Base-by-base conservation (phyloP, 1,140 invertebrate genomes). In the Idris sp. region DNA sequence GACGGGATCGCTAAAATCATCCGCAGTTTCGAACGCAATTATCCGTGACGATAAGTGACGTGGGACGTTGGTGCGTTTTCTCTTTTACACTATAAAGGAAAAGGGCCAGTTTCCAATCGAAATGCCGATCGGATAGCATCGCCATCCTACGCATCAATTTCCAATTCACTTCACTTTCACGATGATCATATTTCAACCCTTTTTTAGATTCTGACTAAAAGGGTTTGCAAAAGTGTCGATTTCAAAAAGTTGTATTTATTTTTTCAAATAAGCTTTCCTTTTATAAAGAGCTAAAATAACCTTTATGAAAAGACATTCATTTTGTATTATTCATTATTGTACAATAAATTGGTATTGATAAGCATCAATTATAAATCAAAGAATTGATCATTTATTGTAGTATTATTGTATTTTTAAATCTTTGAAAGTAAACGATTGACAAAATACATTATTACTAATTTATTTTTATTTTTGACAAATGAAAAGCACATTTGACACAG, bases 1-100 rank as follows among this genome's bases (percentile, higher is more conserved):
- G 65, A 4, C 44, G n/a, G 31, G 22, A 41, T 30, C 49, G 64
- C 18, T 28, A 53, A 54, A 62, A 40, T 53, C 48, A 3, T 40
- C 22, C 13, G 61, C 44, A 35, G 56, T 65, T 62, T 48, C 41
- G 56, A 72, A 40, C 33, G 40, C 46, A 56, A 71, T 71, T 71
- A 64, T 16, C 41, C 35, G 33, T 48, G 61, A 25, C 31, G 64
- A 67, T 68, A 48, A 43, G 28, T 40, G 35, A 19, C 46, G 54
- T 61, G 54, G 46, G 40, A 61, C 40, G 65, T 10, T 36, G 16
- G 15, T 10, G 16, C 26, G 38, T 53, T 71, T 61, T 61, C 54
- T 53, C 38, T 15, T 44, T 31, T 9, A 44, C 28, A n/a, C n/a
- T n/a, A n/a, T n/a, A n/a, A n/a, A n/a, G n/a, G 53, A 15, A 43